A percentile compares a stretch with the other conserved stretches of the same genome.
phyloP scores from a whole-genome alignment of 2,888 invertebrate species.

The Stegophylla sp. region DNA sequence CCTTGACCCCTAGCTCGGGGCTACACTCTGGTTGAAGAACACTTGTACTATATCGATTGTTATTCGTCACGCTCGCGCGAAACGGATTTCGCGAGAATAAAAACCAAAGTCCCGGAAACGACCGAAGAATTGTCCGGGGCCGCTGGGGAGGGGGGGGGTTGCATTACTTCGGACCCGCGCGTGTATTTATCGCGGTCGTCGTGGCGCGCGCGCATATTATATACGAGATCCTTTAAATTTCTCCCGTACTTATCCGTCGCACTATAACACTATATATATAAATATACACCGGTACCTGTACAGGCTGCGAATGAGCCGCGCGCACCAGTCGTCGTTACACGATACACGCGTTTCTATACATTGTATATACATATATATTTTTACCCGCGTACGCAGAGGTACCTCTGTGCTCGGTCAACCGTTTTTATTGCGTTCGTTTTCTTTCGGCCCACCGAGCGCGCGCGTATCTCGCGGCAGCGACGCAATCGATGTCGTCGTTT shows the following conservation, averaged over 20 bases:
- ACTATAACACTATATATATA: neutral
- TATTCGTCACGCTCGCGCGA: too few species aligned
- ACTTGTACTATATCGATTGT: too few species aligned
- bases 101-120: neutral
- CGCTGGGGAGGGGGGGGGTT: too few species aligned
- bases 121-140: neutral
- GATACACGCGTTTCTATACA: neutral
- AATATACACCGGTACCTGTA: neutral
- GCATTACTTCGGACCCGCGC: neutral
- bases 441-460: constrained; percentile 9
- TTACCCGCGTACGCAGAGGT: neutral
- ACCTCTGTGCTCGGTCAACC: constrained; percentile 20
- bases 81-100: too few species aligned
- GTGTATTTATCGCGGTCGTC: too few species aligned
- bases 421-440: constrained; percentile 42
- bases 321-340: neutral
- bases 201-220: neutral
- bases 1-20: too few species aligned
- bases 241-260: neutral
- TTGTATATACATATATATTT: neutral
- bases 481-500: constrained; percentile 52
- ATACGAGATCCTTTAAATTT: neutral
- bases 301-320: neutral
- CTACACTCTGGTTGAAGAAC: too few species aligned
- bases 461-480: constrained; percentile 1